These are phyloP conservation scores for Mythimna vitellina DNA, from an alignment of 2,888 invertebrate species.

Conservation along the genomic window DNA sequence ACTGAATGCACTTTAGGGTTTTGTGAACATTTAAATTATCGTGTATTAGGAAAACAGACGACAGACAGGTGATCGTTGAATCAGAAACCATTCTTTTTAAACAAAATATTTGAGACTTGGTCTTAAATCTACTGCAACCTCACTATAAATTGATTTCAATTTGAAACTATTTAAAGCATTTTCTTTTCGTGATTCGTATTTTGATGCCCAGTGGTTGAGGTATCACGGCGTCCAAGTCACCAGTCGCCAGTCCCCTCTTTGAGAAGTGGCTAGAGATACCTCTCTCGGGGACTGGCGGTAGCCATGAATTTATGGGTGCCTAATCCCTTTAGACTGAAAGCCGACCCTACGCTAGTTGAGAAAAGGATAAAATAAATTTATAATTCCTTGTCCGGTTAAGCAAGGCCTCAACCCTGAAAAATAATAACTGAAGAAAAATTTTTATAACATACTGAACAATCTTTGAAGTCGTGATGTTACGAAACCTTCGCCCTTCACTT, in stretches of 20 bases:
- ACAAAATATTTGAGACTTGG: neutral
- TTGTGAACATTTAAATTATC: constrained; percentile 51
- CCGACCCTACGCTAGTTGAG: too few relatives aligned
- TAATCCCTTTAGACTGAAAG: too few relatives aligned
- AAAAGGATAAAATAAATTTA: neutral
- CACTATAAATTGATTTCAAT: neutral
- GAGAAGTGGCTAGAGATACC: too few relatives aligned
- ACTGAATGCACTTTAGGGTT: constrained; percentile 45
- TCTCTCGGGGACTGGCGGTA: too few relatives aligned
- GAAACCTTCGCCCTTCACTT: constrained; percentile 31
- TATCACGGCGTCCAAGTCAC: too few relatives aligned
- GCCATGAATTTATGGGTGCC: too few relatives aligned
- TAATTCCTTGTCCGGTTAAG: too few relatives aligned
- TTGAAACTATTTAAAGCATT: too few relatives aligned
- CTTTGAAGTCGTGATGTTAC: constrained; percentile 27
- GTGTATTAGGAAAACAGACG: constrained; percentile 21
- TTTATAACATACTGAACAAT: neutral
- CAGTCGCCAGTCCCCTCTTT: too few relatives aligned
- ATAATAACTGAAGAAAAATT: neutral
- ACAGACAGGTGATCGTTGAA: neutral
- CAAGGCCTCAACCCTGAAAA: neutral
- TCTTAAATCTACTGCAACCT: neutral
- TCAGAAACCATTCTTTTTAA: too few relatives aligned
- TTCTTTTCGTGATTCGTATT: too few relatives aligned
- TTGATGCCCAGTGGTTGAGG: too few relatives aligned